Conservation (phyloP, 2,888 invertebrate genomes). For the Apeira syringaria region DNA sequence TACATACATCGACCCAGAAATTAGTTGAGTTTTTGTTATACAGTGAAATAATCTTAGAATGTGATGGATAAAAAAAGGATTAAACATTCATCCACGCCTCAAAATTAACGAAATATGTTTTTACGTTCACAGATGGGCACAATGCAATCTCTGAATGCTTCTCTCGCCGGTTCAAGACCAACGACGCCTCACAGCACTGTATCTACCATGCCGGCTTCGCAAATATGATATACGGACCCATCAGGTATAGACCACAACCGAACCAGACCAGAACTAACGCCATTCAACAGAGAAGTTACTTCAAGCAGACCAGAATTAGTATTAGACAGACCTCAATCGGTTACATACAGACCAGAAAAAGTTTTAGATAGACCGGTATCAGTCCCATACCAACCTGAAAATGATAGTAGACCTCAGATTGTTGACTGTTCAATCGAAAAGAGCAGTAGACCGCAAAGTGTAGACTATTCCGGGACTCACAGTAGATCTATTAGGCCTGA, state of each 20-base stretch:
- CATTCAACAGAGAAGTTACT: background rate
- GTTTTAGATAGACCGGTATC: constrained; percentile 14
- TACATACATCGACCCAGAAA: too few species aligned
- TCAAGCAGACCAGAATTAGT: constrained; percentile 8
- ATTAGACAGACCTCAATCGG: constrained; percentile 11
- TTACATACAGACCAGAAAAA: constrained; percentile 9
- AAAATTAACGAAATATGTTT: background rate
- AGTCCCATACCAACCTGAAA: constrained; percentile 12
- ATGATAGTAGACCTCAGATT: background rate
- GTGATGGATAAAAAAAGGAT: too few species aligned
- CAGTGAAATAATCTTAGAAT: too few species aligned
- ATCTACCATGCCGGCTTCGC: constrained; percentile 92
- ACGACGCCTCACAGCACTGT: constrained; percentile 96
- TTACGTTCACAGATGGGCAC: constrained; percentile 90
- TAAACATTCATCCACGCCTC: too few species aligned
- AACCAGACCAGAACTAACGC: background rate
- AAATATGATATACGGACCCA: constrained; percentile 64
- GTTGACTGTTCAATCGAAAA: background rate
- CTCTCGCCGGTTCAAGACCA: constrained; percentile 93
- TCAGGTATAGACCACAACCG: constrained; percentile 21
- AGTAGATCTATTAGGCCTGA: constrained; percentile 3
- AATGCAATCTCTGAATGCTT: constrained; percentile 94
- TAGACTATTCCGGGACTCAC: background rate
- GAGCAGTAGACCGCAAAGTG: constrained; percentile 3
- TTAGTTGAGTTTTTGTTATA: too few species aligned